Evolutionary conservation across 2,888 invertebrate genomes (phyloP).

Genomic region (Meghimatium bilineatum): DNA sequence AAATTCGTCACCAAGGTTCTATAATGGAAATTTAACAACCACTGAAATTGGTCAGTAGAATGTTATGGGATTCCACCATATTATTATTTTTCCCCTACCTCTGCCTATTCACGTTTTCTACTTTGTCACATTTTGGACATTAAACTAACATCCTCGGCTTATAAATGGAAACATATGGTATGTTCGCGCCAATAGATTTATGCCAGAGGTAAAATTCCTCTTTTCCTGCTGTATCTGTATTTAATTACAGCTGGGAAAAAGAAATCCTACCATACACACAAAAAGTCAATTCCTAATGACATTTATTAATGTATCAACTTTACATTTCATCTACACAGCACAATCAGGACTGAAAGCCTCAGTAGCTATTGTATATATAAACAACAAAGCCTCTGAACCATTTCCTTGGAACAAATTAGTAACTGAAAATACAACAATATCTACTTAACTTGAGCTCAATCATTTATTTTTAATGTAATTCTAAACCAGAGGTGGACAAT

Average conservation of each 20-base stretch:
- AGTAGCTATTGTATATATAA: background rate
- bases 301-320: background rate
- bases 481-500: background rate
- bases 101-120: no score
- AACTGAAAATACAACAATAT: background rate
- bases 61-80: no score
- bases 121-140: no score
- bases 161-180: background rate
- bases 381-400: background rate
- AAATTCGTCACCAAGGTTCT: no score
- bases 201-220: background rate
- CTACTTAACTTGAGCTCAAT: background rate
- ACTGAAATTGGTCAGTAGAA: no score
- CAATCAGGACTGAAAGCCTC: background rate
- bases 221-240: no score
- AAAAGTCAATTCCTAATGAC: background rate
- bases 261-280: no score
- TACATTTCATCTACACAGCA: background rate
- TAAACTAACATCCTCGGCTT: no score
- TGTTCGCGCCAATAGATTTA: background rate
- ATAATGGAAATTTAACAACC: no score
- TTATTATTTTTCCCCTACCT: no score
- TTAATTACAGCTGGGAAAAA: no score
- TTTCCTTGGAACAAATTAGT: background rate
- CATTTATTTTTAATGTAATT: background rate